Evolutionary conservation across 2,113 vertebrate genomes (phyloP).

Genomic region (Chloroceryle aenea): DNA sequence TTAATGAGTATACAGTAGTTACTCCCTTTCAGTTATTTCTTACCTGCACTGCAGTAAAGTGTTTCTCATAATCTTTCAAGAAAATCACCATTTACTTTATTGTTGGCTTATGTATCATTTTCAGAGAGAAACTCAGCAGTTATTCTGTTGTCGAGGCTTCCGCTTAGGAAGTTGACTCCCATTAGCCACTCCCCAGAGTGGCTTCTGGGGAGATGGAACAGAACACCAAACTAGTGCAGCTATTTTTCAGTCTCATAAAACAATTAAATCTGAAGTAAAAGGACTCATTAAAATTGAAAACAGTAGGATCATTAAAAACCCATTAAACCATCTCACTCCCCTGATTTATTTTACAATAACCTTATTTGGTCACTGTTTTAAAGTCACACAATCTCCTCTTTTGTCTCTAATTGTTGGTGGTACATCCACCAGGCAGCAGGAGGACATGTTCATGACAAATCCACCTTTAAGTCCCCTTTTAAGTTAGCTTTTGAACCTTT

Average conservation of each 20-base stretch:
- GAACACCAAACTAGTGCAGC: conserved; percentile 92
- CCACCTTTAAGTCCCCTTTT: background rate
- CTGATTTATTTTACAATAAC: conserved; percentile 86
- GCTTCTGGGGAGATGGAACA: conserved; percentile 83
- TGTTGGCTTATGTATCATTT: background rate
- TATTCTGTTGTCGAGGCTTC: background rate
- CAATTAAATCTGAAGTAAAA: conserved; percentile 93
- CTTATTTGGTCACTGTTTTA: conserved; percentile 70
- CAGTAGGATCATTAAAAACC: conserved; percentile 96
- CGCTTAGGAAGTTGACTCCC: conserved; percentile 49
- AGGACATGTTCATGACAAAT: background rate
- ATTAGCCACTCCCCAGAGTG: conserved; percentile 68
- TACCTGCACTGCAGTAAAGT: background rate
- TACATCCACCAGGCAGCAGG: background rate
- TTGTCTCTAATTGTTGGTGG: conserved; percentile 25
- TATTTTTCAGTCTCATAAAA: conserved; percentile 90
- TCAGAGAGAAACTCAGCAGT: conserved; percentile 41
- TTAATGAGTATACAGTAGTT: background rate
- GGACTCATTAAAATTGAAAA: conserved; percentile 95
- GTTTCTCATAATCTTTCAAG: background rate
- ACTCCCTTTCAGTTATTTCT: conserved; percentile 8
- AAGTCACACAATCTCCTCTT: conserved; percentile 48
- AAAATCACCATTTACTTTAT: background rate
- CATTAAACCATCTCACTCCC: conserved; percentile 88
- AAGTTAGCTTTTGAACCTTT: background rate